Conservation (phyloP, 2,113 vertebrate species). For the Alectura lathami region DNA sequence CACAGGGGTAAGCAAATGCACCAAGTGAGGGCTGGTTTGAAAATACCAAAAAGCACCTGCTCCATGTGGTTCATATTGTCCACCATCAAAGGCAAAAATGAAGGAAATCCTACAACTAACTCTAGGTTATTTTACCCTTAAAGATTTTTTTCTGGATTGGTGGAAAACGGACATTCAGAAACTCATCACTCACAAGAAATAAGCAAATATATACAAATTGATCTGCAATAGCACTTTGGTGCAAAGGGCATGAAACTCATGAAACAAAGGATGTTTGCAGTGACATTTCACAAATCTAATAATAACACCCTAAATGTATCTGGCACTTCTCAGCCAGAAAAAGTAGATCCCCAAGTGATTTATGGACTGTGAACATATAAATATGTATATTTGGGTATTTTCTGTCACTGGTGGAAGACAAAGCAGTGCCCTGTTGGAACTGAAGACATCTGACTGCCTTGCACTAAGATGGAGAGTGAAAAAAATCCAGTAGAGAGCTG, state of each 20-base stretch:
- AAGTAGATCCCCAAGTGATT: conserved; percentile 16
- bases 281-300: conserved; percentile 65
- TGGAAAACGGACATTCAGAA: neutral
- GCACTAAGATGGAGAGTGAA: neutral
- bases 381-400: conserved; percentile 21
- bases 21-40: neutral
- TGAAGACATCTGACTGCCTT: neutral
- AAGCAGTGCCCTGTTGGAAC: neutral
- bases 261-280: neutral
- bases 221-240: neutral
- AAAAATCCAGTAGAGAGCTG: neutral
- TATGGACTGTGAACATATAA: conserved; percentile 15
- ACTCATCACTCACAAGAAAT: neutral
- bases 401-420: neutral
- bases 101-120: neutral
- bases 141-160: neutral
- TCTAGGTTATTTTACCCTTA: neutral
- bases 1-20: neutral
- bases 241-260: conserved; percentile 43
- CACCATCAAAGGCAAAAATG: neutral
- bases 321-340: conserved; percentile 10
- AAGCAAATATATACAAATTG: conserved; percentile 6
- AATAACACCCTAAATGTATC: conserved; percentile 43
- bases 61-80: neutral
- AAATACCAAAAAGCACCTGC: neutral